These are phyloP conservation scores for Eupleurogrammus muticus DNA, from an alignment of 2,797 vertebrate genomes.

Conservation along the genomic window DNA sequence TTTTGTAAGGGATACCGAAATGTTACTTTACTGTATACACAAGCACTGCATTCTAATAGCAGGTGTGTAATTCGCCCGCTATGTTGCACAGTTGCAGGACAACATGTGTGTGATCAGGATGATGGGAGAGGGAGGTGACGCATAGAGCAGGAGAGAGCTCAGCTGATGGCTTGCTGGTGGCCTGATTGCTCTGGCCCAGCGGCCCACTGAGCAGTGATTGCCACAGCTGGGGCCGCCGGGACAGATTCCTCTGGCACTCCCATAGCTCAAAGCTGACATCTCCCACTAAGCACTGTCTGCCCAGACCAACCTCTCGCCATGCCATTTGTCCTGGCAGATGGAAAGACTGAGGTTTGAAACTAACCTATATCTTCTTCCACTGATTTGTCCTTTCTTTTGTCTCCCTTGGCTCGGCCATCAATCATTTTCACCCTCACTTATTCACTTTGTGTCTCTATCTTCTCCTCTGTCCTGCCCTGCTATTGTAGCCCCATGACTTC, in stretches of 20 bases:
- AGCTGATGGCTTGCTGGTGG: slow-evolving; percentile 82
- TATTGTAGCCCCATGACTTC: slow-evolving; percentile 30
- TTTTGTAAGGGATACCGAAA: slow-evolving; percentile 10
- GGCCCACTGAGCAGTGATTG: slow-evolving; percentile 83
- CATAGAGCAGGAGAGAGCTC: slow-evolving; percentile 75
- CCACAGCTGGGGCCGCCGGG: slow-evolving; percentile 82
- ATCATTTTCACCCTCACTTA: slow-evolving; percentile 65
- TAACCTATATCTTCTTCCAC: slow-evolving; percentile 71
- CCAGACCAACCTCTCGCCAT: slow-evolving; percentile 72
- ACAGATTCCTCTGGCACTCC: slow-evolving; percentile 74
- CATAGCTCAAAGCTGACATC: slow-evolving; percentile 80
- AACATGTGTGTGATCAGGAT: slow-evolving; percentile 49
- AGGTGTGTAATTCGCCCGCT: slow-evolving; percentile 54
- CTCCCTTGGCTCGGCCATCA: slow-evolving; percentile 71
- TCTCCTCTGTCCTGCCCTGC: slow-evolving; percentile 26
- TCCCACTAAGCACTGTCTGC: slow-evolving; percentile 76
- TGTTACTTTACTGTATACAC: slow-evolving; percentile 20
- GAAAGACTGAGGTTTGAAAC: slow-evolving; percentile 73
- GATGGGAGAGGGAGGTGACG: slow-evolving; percentile 60
- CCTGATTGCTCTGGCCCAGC: slow-evolving; percentile 79
- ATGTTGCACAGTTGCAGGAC: slow-evolving; percentile 43
- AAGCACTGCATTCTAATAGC: slow-evolving; percentile 28
- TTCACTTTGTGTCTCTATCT: slow-evolving; percentile 59
- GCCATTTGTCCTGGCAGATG: slow-evolving; percentile 80
- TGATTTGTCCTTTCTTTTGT: slow-evolving; percentile 70